Evolutionary conservation across 2,888 invertebrate species (phyloP).

Genomic region (Polymixis lichenea): DNA sequence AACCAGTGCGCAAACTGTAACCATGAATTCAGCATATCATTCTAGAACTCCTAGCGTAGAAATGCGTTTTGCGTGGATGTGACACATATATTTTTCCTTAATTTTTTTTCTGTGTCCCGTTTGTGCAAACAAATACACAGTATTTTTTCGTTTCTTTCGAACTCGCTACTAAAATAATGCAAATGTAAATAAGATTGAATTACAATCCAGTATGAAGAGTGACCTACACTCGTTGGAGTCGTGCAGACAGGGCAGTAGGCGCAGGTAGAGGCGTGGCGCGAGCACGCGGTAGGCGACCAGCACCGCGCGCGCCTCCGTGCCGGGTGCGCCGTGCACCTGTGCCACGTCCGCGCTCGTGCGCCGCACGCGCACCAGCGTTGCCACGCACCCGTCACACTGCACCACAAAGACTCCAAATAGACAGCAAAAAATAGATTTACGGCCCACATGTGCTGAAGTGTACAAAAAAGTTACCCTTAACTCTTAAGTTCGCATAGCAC

Average conservation of each 20-base stretch:
- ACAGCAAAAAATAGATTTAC: too few relatives aligned
- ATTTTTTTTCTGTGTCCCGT: neutral
- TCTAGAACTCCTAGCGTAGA: too few relatives aligned
- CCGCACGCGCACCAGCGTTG: slow-evolving; percentile 72
- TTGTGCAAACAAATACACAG: neutral
- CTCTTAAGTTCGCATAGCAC: too few relatives aligned
- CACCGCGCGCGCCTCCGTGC: slow-evolving; percentile 70
- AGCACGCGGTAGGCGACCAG: slow-evolving; percentile 80
- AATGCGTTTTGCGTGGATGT: neutral
- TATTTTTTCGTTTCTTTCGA: neutral
- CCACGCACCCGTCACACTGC: slow-evolving; percentile 79
- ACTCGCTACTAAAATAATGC: neutral
- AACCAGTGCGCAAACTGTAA: too few relatives aligned
- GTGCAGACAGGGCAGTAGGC: slow-evolving; percentile 70
- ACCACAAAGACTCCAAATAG: neutral
- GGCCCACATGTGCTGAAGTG: too few relatives aligned
- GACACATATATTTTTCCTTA: neutral
- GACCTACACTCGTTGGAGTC: slow-evolving; percentile 23
- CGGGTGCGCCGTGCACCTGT: slow-evolving; percentile 61
- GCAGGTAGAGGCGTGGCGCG: slow-evolving; percentile 76
- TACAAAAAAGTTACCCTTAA: too few relatives aligned
- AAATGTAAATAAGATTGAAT: neutral
- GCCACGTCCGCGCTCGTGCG: slow-evolving; percentile 55
- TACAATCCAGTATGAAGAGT: too few relatives aligned
- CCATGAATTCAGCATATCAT: too few relatives aligned